These are phyloP conservation scores for Mionectes olivaceus DNA, from an alignment of 2,797 vertebrate species.

Conservation along the genomic window DNA sequence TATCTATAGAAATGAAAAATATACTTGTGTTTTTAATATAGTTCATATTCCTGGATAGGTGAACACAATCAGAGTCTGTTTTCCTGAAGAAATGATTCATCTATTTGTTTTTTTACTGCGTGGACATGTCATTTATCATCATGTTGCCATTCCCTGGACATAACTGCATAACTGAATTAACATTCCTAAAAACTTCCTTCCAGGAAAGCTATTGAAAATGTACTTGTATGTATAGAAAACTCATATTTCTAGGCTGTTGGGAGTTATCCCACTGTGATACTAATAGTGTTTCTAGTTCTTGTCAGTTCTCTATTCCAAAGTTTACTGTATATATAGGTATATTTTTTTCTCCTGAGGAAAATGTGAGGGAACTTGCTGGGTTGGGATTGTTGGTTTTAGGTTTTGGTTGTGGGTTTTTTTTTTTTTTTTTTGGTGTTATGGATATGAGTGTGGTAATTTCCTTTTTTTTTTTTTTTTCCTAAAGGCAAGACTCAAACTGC, in stretches of 20 bases:
- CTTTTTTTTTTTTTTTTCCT: neutral
- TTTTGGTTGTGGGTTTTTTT: too few species aligned
- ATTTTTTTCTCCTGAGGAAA: neutral
- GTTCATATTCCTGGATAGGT: slow-evolving; percentile 44
- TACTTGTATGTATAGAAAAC: neutral
- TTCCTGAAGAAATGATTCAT: neutral
- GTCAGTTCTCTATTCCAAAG: neutral
- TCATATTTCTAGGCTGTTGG: neutral
- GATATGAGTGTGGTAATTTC: neutral
- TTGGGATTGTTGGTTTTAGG: neutral
- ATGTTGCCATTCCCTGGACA: neutral
- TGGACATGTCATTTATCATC: neutral
- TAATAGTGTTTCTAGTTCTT: neutral
- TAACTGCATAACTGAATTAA: slow-evolving; percentile 22
- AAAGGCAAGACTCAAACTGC: neutral
- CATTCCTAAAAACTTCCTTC: slow-evolving; percentile 13
- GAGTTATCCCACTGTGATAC: neutral
- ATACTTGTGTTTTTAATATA: neutral
- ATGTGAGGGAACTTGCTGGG: neutral
- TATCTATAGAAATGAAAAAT: neutral
- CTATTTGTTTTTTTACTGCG: neutral
- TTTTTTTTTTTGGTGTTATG: neutral
- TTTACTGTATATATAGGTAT: neutral
- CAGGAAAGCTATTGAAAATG: slow-evolving; percentile 10
- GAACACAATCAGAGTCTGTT: slow-evolving; percentile 31